Evolutionary conservation across 2,797 vertebrate species (phyloP).

Genomic region (Gambusia yucatana): DNA sequence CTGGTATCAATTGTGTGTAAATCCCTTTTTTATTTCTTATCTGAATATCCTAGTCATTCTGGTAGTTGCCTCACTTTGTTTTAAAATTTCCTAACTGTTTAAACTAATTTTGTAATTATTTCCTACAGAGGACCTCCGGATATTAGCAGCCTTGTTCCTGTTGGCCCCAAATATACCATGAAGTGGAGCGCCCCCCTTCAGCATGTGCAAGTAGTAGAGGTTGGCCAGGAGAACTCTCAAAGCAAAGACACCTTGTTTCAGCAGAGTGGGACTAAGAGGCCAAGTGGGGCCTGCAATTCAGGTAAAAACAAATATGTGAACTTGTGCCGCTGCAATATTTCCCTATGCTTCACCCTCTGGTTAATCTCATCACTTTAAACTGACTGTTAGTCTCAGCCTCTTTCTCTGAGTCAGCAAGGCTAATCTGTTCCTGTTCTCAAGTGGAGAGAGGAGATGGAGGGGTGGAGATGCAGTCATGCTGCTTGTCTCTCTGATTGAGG

Average conservation of each 20-base stretch:
- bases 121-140: constrained; percentile 88
- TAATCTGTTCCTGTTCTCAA: constrained; percentile 63
- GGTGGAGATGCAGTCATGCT: constrained; percentile 48
- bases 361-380: constrained; percentile 57
- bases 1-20: background rate
- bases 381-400: constrained; percentile 44
- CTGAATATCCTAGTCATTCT: background rate
- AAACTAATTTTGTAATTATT: constrained; percentile 1
- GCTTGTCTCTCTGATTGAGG: constrained; percentile 76
- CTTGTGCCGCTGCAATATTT: constrained; percentile 2
- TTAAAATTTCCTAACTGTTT: background rate
- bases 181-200: constrained; percentile 93
- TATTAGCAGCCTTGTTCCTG: constrained; percentile 91
- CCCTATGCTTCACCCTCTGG: constrained; percentile 34
- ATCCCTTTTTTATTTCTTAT: background rate
- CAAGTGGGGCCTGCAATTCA: constrained; percentile 50
- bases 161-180: constrained; percentile 93
- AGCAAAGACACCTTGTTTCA: constrained; percentile 84
- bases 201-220: constrained; percentile 95
- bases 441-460: constrained; percentile 38
- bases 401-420: constrained; percentile 62
- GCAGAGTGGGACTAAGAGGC: constrained; percentile 78
- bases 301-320: constrained; percentile 62
- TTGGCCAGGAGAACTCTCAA: constrained; percentile 86
- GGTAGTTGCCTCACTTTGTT: background rate